A percentile compares a stretch with the other conserved stretches of the same genome.
These are phyloP conservation scores for Dolichoris vasculosae DNA, from an alignment of 1,140 invertebrate genomes.

Conservation along the genomic window DNA sequence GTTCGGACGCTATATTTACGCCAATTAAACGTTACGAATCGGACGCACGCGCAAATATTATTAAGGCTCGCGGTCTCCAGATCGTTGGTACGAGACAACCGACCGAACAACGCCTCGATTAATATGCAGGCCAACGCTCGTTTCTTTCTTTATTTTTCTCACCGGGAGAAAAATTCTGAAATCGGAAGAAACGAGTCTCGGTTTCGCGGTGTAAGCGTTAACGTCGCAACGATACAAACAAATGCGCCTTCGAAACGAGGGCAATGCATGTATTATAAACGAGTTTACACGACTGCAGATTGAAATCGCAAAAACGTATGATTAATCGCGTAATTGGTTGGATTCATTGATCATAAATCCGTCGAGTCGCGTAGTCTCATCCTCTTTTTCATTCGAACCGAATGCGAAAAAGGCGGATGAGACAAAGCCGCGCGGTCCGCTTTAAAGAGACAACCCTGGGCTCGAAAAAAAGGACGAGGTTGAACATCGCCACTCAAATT, in stretches of 20 bases:
- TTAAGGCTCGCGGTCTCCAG: not conserved
- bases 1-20: not conserved
- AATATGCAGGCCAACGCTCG: not conserved
- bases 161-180: not conserved
- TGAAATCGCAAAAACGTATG: constrained; percentile 30
- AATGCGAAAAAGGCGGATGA: not conserved
- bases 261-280: constrained; percentile 29
- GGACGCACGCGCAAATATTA: not conserved
- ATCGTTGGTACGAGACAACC: not conserved
- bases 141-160: not conserved
- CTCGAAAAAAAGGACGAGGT: not conserved
- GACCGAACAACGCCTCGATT: not conserved
- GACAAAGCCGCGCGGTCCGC: constrained; percentile 8
- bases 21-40: not conserved
- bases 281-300: constrained; percentile 8
- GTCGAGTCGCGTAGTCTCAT: constrained; percentile 11
- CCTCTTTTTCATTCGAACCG: constrained; percentile 15
- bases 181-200: no score
- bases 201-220: not conserved
- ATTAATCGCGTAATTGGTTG: constrained; percentile 41
- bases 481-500: constrained; percentile 15
- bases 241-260: not conserved
- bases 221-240: not conserved
- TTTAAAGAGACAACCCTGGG: not conserved
- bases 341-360: constrained; percentile 44